These are phyloP conservation scores for Ochropleura plecta DNA, from an alignment of 2,888 invertebrate species.

Conservation along the genomic window DNA sequence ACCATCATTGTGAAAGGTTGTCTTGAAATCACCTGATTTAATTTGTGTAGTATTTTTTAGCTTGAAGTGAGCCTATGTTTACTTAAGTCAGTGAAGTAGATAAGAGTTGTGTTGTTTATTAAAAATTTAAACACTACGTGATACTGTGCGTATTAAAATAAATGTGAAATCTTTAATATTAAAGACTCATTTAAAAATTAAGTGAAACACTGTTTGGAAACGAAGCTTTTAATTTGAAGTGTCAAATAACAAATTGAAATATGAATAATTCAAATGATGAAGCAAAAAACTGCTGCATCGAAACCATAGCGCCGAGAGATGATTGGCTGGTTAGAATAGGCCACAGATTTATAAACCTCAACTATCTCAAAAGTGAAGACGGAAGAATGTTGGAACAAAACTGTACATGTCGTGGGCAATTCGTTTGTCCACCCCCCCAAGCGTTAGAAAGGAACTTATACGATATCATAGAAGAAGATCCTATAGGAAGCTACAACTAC, in stretches of 20 bases:
- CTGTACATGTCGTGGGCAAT: background rate
- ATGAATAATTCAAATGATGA: constrained; percentile 15
- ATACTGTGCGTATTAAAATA: background rate
- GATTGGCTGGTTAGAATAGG: constrained; percentile 47
- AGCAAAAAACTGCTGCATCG: constrained; percentile 27
- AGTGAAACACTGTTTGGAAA: background rate
- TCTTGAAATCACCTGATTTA: background rate
- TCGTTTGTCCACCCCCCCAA: background rate
- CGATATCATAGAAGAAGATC: constrained; percentile 47
- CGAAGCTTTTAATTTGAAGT: background rate
- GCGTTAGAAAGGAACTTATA: constrained; percentile 23
- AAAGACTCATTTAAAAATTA: background rate
- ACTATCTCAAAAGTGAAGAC: constrained; percentile 36
- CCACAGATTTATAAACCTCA: constrained; percentile 36
- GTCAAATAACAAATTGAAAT: background rate
- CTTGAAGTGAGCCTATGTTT: background rate
- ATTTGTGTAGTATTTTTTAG: background rate
- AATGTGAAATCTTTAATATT: background rate
- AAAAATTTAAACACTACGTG: background rate
- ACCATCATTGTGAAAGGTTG: background rate
- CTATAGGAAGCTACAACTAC: constrained; percentile 23
- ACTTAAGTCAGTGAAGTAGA: background rate
- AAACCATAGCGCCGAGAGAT: constrained; percentile 31
- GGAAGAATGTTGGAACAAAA: constrained; percentile 5
- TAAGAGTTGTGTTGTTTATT: background rate